Evolutionary conservation across 2,888 invertebrate genomes (phyloP).

Genomic region (Cephus pulcher): DNA sequence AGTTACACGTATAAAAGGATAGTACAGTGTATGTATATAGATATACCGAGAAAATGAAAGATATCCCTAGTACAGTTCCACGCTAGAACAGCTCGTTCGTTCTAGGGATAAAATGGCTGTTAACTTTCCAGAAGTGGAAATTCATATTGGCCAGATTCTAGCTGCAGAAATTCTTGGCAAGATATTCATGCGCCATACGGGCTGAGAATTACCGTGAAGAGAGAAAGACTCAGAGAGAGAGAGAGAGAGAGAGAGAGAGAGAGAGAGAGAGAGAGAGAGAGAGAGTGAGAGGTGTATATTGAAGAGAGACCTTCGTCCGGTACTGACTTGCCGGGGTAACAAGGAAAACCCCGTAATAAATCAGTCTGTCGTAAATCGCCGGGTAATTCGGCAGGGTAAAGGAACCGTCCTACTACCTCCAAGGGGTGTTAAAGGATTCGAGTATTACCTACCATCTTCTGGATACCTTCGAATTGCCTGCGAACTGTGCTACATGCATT

Average conservation of each 20-base stretch:
- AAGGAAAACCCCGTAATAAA: slow-evolving; percentile 37
- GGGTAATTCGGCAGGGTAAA: slow-evolving; percentile 36
- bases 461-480: background rate
- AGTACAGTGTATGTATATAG: background rate
- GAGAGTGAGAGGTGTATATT: background rate
- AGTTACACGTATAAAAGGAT: background rate
- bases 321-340: background rate
- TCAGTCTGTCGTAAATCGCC: slow-evolving; percentile 45
- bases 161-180: background rate
- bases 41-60: background rate
- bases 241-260: no score
- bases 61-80: background rate
- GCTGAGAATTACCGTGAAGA: background rate
- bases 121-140: background rate
- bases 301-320: background rate
- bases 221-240: background rate
- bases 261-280: no score
- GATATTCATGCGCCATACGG: background rate
- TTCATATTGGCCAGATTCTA: background rate
- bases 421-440: background rate
- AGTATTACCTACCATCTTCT: background rate
- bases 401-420: background rate
- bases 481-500: background rate
- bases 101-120: background rate
- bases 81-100: background rate